Percentiles rank a stretch among this genome's conserved stretches.
Conservation (phyloP, 1,140 invertebrate genomes). For the Amphibalanus amphitrite region DNA sequence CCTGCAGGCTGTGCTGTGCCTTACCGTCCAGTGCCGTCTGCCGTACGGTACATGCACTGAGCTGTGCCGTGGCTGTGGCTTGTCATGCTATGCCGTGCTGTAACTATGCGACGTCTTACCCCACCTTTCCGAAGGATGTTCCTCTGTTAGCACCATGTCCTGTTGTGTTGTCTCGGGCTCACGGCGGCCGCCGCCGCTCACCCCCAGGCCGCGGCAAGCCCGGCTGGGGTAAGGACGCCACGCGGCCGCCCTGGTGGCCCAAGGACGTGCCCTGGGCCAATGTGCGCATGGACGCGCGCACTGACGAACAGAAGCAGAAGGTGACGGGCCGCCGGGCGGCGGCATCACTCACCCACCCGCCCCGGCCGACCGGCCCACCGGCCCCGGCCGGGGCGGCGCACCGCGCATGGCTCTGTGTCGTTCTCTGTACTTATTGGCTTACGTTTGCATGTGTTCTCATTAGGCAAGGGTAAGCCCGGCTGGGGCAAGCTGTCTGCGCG, state of each 20-base stretch:
- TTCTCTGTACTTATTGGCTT: conserved; percentile 20
- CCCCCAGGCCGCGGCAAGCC: conserved; percentile 72
- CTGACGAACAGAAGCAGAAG: conserved; percentile 93
- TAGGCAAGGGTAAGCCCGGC: conserved; percentile 84
- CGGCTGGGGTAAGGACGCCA: conserved; percentile 90
- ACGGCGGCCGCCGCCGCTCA: conserved; percentile 5
- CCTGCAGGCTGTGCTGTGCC: no score
- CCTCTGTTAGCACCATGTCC: no score
- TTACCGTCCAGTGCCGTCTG: no score
- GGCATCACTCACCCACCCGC: not conserved
- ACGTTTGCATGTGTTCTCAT: conserved; percentile 20
- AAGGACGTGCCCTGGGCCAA: conserved; percentile 94
- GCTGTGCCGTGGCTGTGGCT: no score
- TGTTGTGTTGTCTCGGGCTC: no score
- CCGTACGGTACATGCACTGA: no score
- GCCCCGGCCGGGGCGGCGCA: not conserved
- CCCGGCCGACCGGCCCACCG: no score
- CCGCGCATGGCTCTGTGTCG: conserved; percentile 10
- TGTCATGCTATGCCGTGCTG: no score
- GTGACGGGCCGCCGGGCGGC: conserved; percentile 29
- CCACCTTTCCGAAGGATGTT: no score
- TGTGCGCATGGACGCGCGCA: conserved; percentile 87
- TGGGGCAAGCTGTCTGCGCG: conserved; percentile 90
- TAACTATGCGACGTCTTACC: no score
- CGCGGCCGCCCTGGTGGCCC: conserved; percentile 92